phyloP scores from a whole-genome alignment of 2,113 vertebrate genomes.

The Hiodon alosoides region DNA sequence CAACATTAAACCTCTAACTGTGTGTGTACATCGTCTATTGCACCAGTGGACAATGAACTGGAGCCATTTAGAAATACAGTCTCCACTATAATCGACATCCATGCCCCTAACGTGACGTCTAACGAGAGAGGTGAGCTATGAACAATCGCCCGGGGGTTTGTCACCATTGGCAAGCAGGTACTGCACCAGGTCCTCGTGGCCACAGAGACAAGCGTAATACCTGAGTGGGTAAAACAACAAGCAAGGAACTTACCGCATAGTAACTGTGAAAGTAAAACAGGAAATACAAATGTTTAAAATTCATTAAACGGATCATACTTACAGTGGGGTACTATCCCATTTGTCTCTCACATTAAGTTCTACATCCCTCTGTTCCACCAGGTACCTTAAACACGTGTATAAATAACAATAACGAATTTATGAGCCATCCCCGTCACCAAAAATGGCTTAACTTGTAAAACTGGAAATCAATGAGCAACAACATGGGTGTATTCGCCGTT shows the following conservation, averaged over 20 bases:
- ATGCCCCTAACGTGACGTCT: background rate
- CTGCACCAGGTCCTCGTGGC: slow-evolving; percentile 89
- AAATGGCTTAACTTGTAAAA: background rate
- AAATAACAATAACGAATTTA: background rate
- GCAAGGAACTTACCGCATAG: background rate
- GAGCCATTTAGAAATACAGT: too few species aligned
- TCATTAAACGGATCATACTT: slow-evolving; percentile 53
- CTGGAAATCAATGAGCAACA: too few species aligned
- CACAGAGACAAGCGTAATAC: slow-evolving; percentile 94
- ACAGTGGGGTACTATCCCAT: slow-evolving; percentile 97
- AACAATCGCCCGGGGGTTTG: slow-evolving; percentile 15
- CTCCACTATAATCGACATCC: background rate
- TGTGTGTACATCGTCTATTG: too few species aligned
- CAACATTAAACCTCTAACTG: too few species aligned
- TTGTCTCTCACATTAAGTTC: slow-evolving; percentile 94
- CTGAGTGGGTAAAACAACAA: slow-evolving; percentile 45
- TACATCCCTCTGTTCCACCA: slow-evolving; percentile 93
- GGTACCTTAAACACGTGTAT: slow-evolving; percentile 67
- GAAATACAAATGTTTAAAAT: background rate
- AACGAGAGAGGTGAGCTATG: background rate
- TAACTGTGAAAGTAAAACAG: background rate
- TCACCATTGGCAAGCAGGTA: slow-evolving; percentile 92
- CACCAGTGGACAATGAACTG: too few species aligned
- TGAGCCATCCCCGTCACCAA: background rate
- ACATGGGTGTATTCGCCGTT: too few species aligned